Base-by-base conservation (phyloP, 1,140 invertebrate species). In the Cyphomyrmex costatus region DNA sequence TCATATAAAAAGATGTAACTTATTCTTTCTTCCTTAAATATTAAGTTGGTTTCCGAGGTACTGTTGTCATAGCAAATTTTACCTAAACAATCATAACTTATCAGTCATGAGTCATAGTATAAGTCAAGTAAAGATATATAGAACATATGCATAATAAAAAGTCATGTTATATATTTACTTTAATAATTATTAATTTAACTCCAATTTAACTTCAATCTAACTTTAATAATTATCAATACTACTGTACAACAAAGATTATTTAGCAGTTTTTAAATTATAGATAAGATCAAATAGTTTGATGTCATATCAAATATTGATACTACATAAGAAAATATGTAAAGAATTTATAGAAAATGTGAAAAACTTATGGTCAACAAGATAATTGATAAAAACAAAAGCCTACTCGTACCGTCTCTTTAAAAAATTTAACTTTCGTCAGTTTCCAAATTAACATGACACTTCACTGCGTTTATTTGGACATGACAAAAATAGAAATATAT, bases 11-110 rank as follows among this genome's bases (percentile, higher is more conserved):
- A 42, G 10, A 42, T 42, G 36, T 42, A 42, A 42, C 10, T 42
- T 10, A 42, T 42, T 42, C 8, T 42, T 42, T 42, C 36, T 42
- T 42, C 36, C 10, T 42, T 42, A 42, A 3, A 42, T 65, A 27
- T 53, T 12, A 33, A 70, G 19, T 30, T 4, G 1, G 19, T n/a
- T n/a, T 7, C 4, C 19, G 5, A 10, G 1, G 0, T 12, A 61
- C 30, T 56, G 49, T 80, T 80, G 63, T 61, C 63, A 70, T 27
- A 42, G 16, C 14, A 70, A 80, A 70, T 79, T 68, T 53, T 12
- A 53, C 21, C 77, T 80, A 80, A 56, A 70, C 77, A 80, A 70
- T 36, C 10, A 56, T 46, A 6, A 70, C 33, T 56, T 42, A 42
- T 53, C 24, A 79, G 5, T 5, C 10, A 21, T 0, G 42, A 19